Evolutionary conservation across 1,140 invertebrate genomes (phyloP).

Genomic region (Zaprionus camerounensis): DNA sequence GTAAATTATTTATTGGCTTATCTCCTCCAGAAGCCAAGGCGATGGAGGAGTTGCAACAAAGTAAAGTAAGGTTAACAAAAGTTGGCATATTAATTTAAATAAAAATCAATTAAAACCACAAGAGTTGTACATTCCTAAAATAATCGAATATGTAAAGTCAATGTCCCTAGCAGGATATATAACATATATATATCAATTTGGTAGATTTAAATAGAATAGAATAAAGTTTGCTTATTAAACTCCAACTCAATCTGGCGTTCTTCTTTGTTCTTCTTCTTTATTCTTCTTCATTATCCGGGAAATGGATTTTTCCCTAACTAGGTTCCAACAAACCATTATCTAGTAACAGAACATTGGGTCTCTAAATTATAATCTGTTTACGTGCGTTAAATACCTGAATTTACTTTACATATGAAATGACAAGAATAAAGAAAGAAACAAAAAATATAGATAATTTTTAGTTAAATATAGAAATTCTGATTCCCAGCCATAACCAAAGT

Average conservation of each 20-base stretch:
- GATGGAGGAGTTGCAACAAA: not conserved
- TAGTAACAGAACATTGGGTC: no score
- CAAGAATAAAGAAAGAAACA: not conserved
- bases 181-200: not conserved
- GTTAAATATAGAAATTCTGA: not conserved
- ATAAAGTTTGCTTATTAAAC: no score
- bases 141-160: conserved; percentile 13
- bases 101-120: conserved; percentile 73
- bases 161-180: conserved; percentile 5
- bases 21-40: not conserved
- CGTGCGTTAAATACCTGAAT: no score
- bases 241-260: no score
- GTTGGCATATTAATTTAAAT: conserved; percentile 81
- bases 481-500: not conserved
- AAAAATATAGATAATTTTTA: not conserved
- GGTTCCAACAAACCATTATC: no score
- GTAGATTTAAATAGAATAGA: no score
- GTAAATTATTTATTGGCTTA: conserved; percentile 49
- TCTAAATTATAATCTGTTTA: no score
- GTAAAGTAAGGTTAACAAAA: conserved; percentile 52
- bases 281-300: no score
- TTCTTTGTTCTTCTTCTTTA: no score
- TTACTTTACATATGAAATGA: not conserved
- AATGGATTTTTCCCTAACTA: no score
- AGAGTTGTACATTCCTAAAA: conserved; percentile 6